Conservation (phyloP, 2,113 vertebrate genomes). For the Notothenia rossii region DNA sequence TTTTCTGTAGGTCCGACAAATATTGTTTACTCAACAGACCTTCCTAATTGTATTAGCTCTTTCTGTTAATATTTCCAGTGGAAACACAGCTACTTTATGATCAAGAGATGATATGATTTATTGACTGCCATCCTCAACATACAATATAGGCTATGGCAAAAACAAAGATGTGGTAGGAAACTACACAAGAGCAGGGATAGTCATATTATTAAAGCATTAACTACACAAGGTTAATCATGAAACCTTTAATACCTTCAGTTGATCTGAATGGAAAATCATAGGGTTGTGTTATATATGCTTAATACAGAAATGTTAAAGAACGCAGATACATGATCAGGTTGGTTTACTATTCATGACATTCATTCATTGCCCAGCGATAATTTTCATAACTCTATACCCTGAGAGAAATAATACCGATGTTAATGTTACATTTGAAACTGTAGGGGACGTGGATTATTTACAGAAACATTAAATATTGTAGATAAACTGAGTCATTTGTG, state of each 20-base stretch:
- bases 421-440: constrained; percentile 46
- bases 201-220: constrained; percentile 23
- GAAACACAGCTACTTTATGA: background rate
- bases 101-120: constrained; percentile 6
- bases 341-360: constrained; percentile 4
- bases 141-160: background rate
- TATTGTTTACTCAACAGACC: background rate
- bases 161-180: constrained; percentile 28
- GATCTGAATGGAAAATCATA: background rate
- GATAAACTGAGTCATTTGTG: constrained; percentile 53
- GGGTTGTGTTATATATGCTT: background rate
- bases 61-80: background rate
- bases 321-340: background rate
- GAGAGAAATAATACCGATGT: background rate
- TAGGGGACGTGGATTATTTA: constrained; percentile 39
- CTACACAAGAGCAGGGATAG: background rate
- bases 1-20: background rate
- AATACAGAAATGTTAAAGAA: background rate
- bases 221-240: constrained; percentile 9
- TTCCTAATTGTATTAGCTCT: background rate
- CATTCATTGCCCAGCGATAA: constrained; percentile 5
- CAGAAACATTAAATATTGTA: constrained; percentile 41
- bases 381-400: background rate
- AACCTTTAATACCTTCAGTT: constrained; percentile 11
- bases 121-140: background rate